These are phyloP conservation scores for Paramormyrops hopkinsi DNA, from an alignment of 2,797 vertebrate genomes.

Conservation along the genomic window DNA sequence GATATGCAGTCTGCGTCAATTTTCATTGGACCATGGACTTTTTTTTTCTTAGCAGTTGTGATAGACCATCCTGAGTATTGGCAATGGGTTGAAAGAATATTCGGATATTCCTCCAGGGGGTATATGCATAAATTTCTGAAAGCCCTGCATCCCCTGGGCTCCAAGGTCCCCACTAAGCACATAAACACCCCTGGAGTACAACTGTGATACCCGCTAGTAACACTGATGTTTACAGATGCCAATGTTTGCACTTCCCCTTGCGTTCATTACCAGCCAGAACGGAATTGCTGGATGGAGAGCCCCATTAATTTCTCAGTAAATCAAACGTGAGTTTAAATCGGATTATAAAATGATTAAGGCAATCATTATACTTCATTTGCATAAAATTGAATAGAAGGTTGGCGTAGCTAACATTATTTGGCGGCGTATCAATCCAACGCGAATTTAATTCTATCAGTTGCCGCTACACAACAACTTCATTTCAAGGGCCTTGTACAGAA, in stretches of 20 bases:
- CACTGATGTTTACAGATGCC: background rate
- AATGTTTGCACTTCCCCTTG: background rate
- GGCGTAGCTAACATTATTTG: background rate
- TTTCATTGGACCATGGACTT: background rate
- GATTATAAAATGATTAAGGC: background rate
- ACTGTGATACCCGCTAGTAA: background rate
- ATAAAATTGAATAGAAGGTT: background rate
- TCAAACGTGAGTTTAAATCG: background rate
- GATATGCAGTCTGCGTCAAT: background rate
- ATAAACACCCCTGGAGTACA: background rate
- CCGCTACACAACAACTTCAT: background rate
- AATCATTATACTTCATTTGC: background rate
- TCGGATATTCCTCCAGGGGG: background rate
- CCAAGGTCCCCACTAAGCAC: background rate
- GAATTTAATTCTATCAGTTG: background rate
- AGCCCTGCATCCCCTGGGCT: background rate
- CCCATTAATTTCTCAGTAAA: background rate
- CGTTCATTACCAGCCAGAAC: background rate
- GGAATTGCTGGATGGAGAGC: background rate
- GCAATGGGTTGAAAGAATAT: background rate
- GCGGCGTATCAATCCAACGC: background rate
- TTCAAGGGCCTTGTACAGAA: background rate
- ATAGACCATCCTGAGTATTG: background rate
- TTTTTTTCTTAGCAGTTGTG: background rate
- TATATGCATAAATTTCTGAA: background rate